Conservation (phyloP, 2,113 vertebrate genomes). For the Panurus biarmicus region DNA sequence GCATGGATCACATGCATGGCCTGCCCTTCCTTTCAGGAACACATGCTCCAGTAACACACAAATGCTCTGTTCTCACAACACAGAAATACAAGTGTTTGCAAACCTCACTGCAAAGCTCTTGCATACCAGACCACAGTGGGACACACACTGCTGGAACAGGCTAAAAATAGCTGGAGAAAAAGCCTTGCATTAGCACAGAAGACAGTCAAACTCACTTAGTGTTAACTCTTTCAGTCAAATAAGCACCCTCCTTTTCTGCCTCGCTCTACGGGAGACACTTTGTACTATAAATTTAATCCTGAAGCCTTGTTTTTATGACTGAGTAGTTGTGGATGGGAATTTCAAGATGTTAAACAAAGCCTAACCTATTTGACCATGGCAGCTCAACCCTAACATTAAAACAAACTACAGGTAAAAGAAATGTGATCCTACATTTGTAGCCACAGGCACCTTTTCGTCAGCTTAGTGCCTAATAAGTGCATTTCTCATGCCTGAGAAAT, state of each 20-base stretch:
- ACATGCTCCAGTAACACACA: not conserved
- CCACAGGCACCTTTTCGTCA: not conserved
- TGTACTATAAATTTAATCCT: not conserved
- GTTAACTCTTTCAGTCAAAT: not conserved
- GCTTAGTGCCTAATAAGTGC: not conserved
- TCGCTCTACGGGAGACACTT: not conserved
- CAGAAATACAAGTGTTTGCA: conserved; percentile 39
- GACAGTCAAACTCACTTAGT: not conserved
- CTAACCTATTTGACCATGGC: not conserved
- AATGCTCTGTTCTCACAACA: conserved; percentile 24
- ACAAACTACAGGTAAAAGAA: not conserved
- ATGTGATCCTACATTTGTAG: not conserved
- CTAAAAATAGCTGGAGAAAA: conserved; percentile 41
- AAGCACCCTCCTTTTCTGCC: not conserved
- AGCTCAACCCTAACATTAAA: not conserved
- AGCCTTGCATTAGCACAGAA: not conserved
- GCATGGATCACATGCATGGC: not conserved
- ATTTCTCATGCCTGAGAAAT: not conserved
- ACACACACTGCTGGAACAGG: not conserved
- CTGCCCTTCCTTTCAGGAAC: conserved; percentile 13
- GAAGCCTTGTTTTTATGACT: not conserved
- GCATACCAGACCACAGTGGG: conserved; percentile 25
- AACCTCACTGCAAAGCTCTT: conserved; percentile 22
- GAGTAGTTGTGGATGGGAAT: not conserved
- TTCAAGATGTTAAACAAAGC: not conserved